A percentile compares a stretch with the other conserved stretches of the same genome.
Conservation (phyloP, 2,797 vertebrate species). For the Spinus pinus region DNA sequence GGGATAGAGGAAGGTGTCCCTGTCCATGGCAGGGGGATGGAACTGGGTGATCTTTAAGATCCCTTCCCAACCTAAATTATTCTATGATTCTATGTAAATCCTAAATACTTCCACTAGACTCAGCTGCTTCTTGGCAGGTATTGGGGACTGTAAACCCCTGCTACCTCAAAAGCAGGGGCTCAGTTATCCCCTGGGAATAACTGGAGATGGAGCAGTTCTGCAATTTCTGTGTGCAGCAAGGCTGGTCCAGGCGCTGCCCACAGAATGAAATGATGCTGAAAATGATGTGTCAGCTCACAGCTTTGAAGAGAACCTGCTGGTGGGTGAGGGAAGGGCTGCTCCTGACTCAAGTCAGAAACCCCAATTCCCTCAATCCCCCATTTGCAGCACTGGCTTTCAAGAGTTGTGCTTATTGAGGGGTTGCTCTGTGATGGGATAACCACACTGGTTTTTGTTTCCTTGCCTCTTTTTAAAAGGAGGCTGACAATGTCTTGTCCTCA, state of each 20-base stretch:
- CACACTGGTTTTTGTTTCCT: neutral
- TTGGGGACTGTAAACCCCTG: rapidly evolving
- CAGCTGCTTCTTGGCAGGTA: neutral
- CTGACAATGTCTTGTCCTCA: neutral
- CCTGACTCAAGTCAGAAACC: neutral
- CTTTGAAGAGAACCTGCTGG: neutral
- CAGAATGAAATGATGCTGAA: neutral
- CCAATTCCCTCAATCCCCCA: rapidly evolving
- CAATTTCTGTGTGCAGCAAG: neutral
- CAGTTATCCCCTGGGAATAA: neutral
- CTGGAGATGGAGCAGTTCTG: neutral
- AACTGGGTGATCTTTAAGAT: neutral
- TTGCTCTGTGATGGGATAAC: neutral
- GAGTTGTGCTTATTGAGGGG: neutral
- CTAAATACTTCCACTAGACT: neutral
- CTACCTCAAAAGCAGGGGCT: neutral
- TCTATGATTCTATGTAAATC: neutral
- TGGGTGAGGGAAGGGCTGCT: neutral
- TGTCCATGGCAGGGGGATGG: neutral
- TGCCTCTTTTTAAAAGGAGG: neutral
- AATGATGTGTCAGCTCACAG: neutral
- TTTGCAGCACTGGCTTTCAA: neutral
- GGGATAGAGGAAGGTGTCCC: neutral
- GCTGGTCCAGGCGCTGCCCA: neutral
- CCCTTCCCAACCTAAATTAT: neutral